A percentile compares a stretch with the other conserved stretches of the same genome.
Evolutionary conservation across 2,113 vertebrate species (phyloP).

Genomic region (Platichthys flesus): DNA sequence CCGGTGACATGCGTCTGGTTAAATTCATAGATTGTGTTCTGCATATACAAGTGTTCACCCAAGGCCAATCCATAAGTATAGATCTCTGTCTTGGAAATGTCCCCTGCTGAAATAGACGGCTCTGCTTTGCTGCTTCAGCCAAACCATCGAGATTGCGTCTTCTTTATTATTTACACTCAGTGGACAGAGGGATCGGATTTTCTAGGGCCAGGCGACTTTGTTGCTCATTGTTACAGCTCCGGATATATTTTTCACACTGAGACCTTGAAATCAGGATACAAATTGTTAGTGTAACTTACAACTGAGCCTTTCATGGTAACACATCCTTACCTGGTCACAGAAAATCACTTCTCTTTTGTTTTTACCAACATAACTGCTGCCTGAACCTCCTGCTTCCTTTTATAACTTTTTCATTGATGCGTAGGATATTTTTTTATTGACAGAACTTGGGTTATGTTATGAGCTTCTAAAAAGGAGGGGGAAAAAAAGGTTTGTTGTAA

Average conservation of each 20-base stretch:
- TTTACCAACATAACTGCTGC: neutral
- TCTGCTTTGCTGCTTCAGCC: constrained; percentile 9
- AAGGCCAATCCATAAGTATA: constrained; percentile 48
- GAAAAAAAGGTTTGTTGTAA: constrained; percentile 35
- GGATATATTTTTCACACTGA: constrained; percentile 46
- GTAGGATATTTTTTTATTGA: constrained; percentile 10
- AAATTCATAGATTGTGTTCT: constrained; percentile 21
- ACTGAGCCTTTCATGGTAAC: constrained; percentile 19
- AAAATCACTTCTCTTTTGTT: neutral
- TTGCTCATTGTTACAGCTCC: constrained; percentile 51
- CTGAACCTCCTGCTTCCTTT: constrained; percentile 4
- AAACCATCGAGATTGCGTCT: constrained; percentile 67
- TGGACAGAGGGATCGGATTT: constrained; percentile 75
- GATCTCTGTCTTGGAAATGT: constrained; percentile 38
- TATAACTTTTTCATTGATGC: constrained; percentile 15
- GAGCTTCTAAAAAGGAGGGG: neutral
- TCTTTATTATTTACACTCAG: constrained; percentile 81
- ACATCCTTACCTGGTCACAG: neutral
- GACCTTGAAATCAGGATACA: constrained; percentile 35
- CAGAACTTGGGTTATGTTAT: constrained; percentile 7
- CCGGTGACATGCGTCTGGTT: constrained; percentile 3
- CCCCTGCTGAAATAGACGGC: constrained; percentile 7
- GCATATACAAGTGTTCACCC: constrained; percentile 24
- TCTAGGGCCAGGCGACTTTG: constrained; percentile 68
- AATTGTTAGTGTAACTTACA: constrained; percentile 29